Percentiles rank a stretch among this genome's conserved stretches.
phyloP scores from a whole-genome alignment of 2,113 vertebrate genomes.

The Ctenodactylus gundi region DNA sequence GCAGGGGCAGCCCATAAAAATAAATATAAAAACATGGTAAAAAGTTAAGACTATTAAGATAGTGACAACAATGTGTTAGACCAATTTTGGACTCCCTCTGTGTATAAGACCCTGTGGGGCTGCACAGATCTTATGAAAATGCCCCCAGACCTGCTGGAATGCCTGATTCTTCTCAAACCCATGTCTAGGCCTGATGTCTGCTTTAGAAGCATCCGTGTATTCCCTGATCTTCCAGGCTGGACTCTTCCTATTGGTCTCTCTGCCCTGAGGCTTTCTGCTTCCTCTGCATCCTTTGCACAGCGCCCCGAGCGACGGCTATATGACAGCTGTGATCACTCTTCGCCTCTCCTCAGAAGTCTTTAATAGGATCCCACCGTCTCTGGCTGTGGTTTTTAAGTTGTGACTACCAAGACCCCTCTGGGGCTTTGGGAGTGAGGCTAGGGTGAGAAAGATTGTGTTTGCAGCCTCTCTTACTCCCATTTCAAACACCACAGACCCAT shows the following conservation, averaged over 20 bases:
- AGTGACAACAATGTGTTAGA: not conserved
- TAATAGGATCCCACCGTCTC: not conserved
- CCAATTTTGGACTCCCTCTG: not conserved
- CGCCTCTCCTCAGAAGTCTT: not conserved
- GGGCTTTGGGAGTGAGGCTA: not conserved
- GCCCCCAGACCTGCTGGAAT: not conserved
- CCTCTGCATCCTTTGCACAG: not conserved
- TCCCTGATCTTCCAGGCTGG: not conserved
- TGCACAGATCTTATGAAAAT: fast-evolving
- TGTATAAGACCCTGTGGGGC: fast-evolving
- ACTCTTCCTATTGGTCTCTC: not conserved
- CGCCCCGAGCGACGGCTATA: not conserved
- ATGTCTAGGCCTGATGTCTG: not conserved
- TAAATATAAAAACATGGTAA: not conserved
- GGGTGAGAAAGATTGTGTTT: not conserved
- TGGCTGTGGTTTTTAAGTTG: not conserved
- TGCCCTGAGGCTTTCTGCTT: not conserved
- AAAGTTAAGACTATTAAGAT: not conserved
- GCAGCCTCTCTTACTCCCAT: not conserved
- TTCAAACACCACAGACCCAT: not conserved
- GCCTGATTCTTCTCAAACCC: not conserved
- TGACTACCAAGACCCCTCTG: not conserved
- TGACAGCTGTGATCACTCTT: not conserved
- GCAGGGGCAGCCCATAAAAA: too few species aligned
- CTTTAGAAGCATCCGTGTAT: not conserved